phyloP scores from a whole-genome alignment of 2,113 vertebrate genomes.

The mouse (Mus musculus) region DNA sequence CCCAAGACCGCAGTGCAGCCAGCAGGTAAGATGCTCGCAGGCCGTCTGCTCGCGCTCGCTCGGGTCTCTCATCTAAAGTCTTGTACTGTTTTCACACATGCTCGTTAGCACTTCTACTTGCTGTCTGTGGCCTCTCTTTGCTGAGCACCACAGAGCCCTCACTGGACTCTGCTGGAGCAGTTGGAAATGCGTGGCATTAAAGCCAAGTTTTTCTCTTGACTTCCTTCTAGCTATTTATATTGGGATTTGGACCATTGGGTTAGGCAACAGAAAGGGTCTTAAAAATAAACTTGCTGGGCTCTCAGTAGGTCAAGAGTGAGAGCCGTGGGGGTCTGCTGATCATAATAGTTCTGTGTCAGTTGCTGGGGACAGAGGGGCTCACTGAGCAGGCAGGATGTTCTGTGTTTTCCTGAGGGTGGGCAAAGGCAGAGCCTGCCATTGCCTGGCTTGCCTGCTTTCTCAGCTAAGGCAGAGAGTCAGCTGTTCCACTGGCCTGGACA shows the following conservation, averaged over 20 bases:
- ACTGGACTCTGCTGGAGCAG: neutral
- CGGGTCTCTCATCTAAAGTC: fast-evolving
- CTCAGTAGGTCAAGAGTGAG: constrained; percentile 47
- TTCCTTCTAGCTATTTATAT: constrained; percentile 60
- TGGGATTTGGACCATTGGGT: neutral
- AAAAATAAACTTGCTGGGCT: constrained; percentile 51
- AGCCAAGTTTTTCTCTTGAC: constrained; percentile 52
- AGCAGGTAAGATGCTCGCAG: constrained; percentile 84
- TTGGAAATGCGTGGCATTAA: neutral
- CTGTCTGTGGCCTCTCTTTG: neutral
- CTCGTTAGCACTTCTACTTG: neutral
- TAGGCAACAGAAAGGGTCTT: constrained; percentile 28
- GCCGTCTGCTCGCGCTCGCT: neutral
- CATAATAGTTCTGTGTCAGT: neutral
- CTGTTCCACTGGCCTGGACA: neutral
- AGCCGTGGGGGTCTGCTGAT: neutral
- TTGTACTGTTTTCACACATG: neutral
- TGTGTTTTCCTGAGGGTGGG: neutral
- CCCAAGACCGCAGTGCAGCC: constrained; percentile 89
- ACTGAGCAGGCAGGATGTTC: neutral
- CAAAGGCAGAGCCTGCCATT: neutral
- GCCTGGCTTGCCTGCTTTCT: neutral
- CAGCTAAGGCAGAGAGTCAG: neutral
- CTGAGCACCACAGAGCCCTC: constrained; percentile 51
- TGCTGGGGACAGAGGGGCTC: constrained; percentile 29